A percentile compares a stretch with the other conserved stretches of the same genome.
phyloP scores from a whole-genome alignment of 2,113 vertebrate genomes.

The Hassar affinis region DNA sequence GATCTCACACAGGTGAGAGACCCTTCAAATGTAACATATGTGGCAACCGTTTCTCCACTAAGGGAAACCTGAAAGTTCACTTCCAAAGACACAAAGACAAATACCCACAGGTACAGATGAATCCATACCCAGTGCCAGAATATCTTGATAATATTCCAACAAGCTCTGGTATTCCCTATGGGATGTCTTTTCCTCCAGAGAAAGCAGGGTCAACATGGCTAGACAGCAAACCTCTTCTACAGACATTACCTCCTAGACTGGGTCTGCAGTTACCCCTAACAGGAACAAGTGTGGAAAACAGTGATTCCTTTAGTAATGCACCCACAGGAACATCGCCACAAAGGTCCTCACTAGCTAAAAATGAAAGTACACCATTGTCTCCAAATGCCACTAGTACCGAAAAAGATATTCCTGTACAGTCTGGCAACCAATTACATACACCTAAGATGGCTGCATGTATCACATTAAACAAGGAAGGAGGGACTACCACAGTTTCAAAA shows the following conservation, averaged over 20 bases:
- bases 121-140: constrained; percentile 96
- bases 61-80: constrained; percentile 98
- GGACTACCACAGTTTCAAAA: constrained; percentile 70
- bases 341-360: constrained; percentile 81
- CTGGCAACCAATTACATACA: constrained; percentile 57
- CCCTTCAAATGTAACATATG: constrained; percentile 99
- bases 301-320: constrained; percentile 84
- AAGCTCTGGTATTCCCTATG: constrained; percentile 93
- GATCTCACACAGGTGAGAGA: constrained; percentile 94
- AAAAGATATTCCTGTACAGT: constrained; percentile 25
- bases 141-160: constrained; percentile 97
- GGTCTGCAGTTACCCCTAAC: constrained; percentile 85
- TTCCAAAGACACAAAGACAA: constrained; percentile 98
- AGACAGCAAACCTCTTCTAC: constrained; percentile 87
- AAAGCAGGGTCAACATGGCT: constrained; percentile 91
- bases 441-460: constrained; percentile 74
- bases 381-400: constrained; percentile 77
- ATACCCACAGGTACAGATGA: constrained; percentile 98
- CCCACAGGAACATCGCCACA: constrained; percentile 83
- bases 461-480: constrained; percentile 61
- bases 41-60: constrained; percentile 98
- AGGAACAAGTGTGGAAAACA: constrained; percentile 68
- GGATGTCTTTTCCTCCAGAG: constrained; percentile 91
- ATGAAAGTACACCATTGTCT: constrained; percentile 84
- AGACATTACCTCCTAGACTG: constrained; percentile 76